Conservation (phyloP, 2,113 vertebrate genomes). For the Pristiophorus japonicus region DNA sequence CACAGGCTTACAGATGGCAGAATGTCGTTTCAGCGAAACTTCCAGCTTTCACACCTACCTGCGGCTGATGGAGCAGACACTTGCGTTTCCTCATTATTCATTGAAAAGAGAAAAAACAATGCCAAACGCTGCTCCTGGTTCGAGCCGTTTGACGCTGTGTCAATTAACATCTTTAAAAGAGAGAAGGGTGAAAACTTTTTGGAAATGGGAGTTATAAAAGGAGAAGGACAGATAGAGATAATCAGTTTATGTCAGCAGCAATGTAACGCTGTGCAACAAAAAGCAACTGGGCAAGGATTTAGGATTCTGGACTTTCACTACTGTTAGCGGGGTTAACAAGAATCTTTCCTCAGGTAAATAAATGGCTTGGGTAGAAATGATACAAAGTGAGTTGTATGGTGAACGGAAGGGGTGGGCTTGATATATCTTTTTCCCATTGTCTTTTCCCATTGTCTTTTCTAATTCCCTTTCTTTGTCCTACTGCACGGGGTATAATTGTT, state of each 20-base stretch:
- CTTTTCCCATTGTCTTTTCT: neutral
- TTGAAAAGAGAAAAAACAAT: too few relatives aligned
- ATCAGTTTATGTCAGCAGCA: neutral
- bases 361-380: neutral
- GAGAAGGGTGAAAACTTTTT: neutral
- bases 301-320: neutral
- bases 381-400: neutral
- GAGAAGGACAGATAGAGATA: neutral
- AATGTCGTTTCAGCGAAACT: neutral
- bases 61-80: neutral
- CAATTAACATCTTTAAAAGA: neutral
- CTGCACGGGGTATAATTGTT: neutral
- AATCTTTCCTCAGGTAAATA: neutral
- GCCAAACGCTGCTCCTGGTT: neutral
- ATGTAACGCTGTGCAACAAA: neutral
- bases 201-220: neutral
- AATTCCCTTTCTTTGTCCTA: neutral
- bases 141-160: neutral
- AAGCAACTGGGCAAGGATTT: neutral
- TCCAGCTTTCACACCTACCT: neutral
- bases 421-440: neutral
- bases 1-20: neutral
- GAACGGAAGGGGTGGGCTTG: neutral
- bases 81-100: too few relatives aligned
- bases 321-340: neutral